A percentile compares a stretch with the other conserved stretches of the same genome.
These are phyloP conservation scores for Oenanthe melanoleuca DNA, from an alignment of 2,113 vertebrate species.

Conservation along the genomic window DNA sequence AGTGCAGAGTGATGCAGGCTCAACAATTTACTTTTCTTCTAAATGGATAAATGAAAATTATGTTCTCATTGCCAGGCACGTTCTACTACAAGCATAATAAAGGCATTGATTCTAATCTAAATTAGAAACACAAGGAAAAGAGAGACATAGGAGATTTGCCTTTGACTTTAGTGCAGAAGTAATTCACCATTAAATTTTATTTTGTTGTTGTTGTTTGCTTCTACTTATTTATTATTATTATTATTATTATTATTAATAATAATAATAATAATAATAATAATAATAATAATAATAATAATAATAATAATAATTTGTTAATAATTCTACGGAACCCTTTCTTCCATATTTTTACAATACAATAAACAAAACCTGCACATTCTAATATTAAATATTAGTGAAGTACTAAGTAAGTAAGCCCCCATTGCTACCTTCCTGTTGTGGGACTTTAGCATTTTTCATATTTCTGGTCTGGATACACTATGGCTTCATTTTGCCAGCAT, in stretches of 20 bases:
- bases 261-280: too few species aligned
- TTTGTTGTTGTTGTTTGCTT: neutral
- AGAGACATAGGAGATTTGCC: neutral
- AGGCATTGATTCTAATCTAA: constrained; percentile 4
- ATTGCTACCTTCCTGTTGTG: neutral
- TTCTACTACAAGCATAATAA: constrained; percentile 32
- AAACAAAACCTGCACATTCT: neutral
- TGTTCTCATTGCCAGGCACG: neutral
- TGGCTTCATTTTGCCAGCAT: neutral
- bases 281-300: too few species aligned
- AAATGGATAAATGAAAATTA: constrained; percentile 1
- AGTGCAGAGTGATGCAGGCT: neutral
- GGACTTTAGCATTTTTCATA: neutral
- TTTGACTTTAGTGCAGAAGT: neutral
- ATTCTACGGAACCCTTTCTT: neutral
- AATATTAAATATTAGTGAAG: neutral
- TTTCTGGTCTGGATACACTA: neutral
- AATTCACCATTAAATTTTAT: neutral
- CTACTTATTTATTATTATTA: neutral
- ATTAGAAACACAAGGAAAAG: neutral
- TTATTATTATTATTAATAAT: too few species aligned
- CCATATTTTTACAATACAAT: neutral
- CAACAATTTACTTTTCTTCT: constrained; percentile 46
- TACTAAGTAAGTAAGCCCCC: neutral
- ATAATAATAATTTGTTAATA: too few species aligned